These are phyloP conservation scores for Noctua pronuba DNA, from an alignment of 2,888 invertebrate genomes.

Conservation along the genomic window DNA sequence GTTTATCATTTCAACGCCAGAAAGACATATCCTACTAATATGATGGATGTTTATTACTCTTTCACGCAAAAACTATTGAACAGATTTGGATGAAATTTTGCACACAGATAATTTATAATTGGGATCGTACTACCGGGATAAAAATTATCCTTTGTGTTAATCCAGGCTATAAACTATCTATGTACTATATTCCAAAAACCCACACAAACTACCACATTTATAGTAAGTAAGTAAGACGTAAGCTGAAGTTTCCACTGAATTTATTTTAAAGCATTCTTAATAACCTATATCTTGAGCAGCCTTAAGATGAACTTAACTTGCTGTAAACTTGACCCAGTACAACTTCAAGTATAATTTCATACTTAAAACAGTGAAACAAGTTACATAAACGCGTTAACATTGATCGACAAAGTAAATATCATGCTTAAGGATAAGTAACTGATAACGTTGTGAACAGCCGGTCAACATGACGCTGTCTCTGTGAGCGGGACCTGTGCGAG, in stretches of 20 bases:
- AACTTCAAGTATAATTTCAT: neutral
- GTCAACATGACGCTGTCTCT: neutral
- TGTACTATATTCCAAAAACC: too few species aligned
- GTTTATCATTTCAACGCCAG: neutral
- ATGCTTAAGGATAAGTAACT: neutral
- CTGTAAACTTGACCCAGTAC: neutral
- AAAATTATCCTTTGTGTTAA: too few species aligned
- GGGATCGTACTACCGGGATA: too few species aligned
- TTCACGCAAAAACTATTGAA: too few species aligned
- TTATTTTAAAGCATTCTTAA: neutral
- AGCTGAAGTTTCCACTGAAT: neutral
- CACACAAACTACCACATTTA: too few species aligned
- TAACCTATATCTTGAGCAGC: neutral
- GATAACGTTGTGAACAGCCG: neutral
- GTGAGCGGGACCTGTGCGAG: neutral
- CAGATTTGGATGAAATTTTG: too few species aligned
- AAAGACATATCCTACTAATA: too few species aligned
- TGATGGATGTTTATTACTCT: too few species aligned
- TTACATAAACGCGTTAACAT: constrained; percentile 23
- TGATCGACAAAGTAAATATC: constrained; percentile 15
- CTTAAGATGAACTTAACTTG: neutral
- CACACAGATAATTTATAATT: too few species aligned
- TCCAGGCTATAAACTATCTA: too few species aligned
- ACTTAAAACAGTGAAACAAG: constrained; percentile 11
- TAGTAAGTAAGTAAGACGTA: neutral